Evolutionary conservation across 2,797 vertebrate genomes (phyloP).

Genomic region (Lemur catta): DNA sequence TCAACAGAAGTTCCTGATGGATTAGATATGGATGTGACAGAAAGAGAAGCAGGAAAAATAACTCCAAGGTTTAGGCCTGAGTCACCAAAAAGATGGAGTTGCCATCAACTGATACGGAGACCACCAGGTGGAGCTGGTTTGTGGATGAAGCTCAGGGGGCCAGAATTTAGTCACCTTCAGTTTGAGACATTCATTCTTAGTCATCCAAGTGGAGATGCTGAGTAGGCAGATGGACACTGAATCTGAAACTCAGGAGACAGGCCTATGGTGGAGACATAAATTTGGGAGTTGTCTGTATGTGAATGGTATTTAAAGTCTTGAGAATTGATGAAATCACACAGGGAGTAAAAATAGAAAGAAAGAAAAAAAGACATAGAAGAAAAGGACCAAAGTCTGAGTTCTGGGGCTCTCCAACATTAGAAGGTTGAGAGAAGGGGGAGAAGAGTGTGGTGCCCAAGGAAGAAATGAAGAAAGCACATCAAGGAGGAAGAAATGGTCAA

Average conservation of each 20-base stretch:
- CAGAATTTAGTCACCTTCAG: not conserved
- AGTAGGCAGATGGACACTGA: not conserved
- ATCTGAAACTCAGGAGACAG: not conserved
- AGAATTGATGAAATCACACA: not conserved
- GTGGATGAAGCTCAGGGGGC: not conserved
- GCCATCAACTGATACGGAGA: not conserved
- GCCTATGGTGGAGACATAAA: not conserved
- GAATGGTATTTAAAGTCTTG: not conserved
- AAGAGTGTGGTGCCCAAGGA: not conserved
- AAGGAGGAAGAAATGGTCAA: not conserved
- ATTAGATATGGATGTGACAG: not conserved
- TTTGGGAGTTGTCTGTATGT: not conserved
- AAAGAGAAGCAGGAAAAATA: not conserved
- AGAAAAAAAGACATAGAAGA: not conserved
- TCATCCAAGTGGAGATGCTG: not conserved
- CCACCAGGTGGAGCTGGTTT: not conserved
- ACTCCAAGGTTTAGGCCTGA: not conserved
- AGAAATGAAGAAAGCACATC: not conserved
- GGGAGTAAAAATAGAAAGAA: not conserved
- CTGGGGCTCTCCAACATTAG: not conserved
- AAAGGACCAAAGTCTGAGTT: not conserved
- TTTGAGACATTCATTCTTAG: not conserved
- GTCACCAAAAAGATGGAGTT: not conserved
- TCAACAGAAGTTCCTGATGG: not conserved
- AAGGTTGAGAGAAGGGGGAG: not conserved